These are phyloP conservation scores for Rhabdomys pumilio DNA, from an alignment of 2,797 vertebrate species.

Conservation along the genomic window DNA sequence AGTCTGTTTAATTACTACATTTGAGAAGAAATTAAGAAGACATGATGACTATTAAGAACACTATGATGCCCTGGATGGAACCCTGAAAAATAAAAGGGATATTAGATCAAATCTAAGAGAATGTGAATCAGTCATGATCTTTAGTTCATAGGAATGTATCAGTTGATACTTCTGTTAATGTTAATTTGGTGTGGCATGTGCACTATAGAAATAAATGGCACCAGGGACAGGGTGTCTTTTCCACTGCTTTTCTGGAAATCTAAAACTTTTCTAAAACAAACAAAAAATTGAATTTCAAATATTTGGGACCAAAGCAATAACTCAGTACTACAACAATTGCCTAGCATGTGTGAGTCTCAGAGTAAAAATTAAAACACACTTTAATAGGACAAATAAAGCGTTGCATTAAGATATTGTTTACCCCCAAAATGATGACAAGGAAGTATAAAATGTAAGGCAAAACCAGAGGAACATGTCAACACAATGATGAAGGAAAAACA, in stretches of 20 bases:
- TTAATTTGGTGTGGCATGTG: conserved; percentile 35
- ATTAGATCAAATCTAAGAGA: conserved; percentile 57
- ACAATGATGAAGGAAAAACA: conserved; percentile 65
- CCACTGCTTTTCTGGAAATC: conserved; percentile 50
- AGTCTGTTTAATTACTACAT: conserved; percentile 27
- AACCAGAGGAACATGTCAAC: conserved; percentile 62
- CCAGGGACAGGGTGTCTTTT: neutral
- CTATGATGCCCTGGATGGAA: neutral
- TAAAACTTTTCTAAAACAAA: conserved; percentile 61
- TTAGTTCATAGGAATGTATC: conserved; percentile 59
- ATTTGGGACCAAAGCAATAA: neutral
- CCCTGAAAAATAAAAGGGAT: conserved; percentile 30
- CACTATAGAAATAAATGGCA: conserved; percentile 10
- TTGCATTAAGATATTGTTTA: conserved; percentile 48
- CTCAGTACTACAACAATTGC: neutral
- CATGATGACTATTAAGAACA: neutral
- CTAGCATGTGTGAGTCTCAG: neutral
- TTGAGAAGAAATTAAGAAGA: conserved; percentile 19
- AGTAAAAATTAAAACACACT: neutral
- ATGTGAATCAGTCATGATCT: conserved; percentile 54
- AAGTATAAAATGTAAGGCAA: conserved; percentile 65
- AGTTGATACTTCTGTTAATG: neutral
- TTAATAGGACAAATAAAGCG: conserved; percentile 36
- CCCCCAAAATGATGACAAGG: neutral
- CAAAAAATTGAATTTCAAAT: neutral